phyloP scores from a whole-genome alignment of 2,113 vertebrate genomes.

The Notiomystis cincta region DNA sequence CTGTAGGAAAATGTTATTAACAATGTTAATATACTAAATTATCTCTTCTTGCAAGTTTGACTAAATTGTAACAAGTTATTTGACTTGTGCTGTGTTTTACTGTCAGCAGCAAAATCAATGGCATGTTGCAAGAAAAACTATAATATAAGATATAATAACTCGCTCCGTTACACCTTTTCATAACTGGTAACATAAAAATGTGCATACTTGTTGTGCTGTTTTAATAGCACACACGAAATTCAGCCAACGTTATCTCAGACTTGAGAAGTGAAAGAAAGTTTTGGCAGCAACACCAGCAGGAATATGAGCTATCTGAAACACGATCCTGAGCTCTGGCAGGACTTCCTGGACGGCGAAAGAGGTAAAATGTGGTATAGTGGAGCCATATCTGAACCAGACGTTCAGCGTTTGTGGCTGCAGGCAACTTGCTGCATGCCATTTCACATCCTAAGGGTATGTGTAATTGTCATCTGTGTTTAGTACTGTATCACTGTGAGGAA shows the following conservation, averaged over 20 bases:
- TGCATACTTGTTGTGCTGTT: not conserved
- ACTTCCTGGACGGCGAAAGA: not conserved
- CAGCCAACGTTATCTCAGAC: not conserved
- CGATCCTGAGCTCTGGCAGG: not conserved
- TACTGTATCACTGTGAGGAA: not conserved
- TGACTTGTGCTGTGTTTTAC: not conserved
- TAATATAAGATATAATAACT: not conserved
- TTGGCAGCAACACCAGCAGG: not conserved
- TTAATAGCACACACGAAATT: not conserved
- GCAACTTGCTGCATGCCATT: not conserved
- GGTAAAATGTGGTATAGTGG: not conserved
- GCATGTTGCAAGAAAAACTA: not conserved
- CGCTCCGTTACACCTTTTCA: not conserved
- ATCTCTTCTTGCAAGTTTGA: not conserved
- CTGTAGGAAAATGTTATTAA: not conserved
- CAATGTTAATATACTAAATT: not conserved
- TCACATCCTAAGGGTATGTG: rapidly evolving
- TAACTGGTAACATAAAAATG: not conserved
- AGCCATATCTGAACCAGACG: not conserved
- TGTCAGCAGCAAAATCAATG: not conserved
- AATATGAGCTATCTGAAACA: not conserved
- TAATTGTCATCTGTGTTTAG: not conserved
- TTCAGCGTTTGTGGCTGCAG: not conserved
- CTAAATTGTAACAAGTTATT: not conserved
- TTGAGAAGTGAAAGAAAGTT: not conserved